These are phyloP conservation scores for Pangasius mekongensis DNA, from an alignment of 2,797 vertebrate species.

Conservation along the genomic window DNA sequence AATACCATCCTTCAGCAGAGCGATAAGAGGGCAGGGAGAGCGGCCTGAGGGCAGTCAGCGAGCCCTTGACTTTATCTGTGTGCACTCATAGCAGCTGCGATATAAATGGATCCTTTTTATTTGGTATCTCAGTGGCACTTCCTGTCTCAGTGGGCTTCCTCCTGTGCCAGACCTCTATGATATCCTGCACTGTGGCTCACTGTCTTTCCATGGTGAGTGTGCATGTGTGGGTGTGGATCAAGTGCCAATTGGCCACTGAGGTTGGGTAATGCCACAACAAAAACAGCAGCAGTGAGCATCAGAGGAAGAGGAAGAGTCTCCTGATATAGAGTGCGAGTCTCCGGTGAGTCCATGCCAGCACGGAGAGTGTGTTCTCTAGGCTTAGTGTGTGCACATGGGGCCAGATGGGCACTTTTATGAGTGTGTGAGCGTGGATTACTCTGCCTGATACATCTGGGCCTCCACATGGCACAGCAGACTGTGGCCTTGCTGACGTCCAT, in stretches of 20 bases:
- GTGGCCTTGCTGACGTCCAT: slow-evolving; percentile 70
- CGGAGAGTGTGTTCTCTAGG: slow-evolving; percentile 73
- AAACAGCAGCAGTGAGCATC: slow-evolving; percentile 66
- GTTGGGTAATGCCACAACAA: slow-evolving; percentile 83
- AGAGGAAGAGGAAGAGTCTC: slow-evolving; percentile 44
- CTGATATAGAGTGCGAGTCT: slow-evolving; percentile 30
- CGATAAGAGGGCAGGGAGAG: slow-evolving; percentile 45
- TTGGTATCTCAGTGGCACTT: slow-evolving; percentile 43
- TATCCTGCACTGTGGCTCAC: slow-evolving; percentile 27
- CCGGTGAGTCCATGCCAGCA: slow-evolving; percentile 51
- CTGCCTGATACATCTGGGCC: slow-evolving; percentile 93
- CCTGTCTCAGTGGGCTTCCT: slow-evolving; percentile 48
- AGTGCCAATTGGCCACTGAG: slow-evolving; percentile 56
- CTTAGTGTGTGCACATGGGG: slow-evolving; percentile 79
- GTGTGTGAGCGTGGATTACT: slow-evolving; percentile 90
- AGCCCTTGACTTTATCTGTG: slow-evolving; percentile 50
- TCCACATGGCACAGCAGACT: slow-evolving; percentile 90
- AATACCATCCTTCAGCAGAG: slow-evolving; percentile 36
- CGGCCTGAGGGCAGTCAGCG: slow-evolving; percentile 33
- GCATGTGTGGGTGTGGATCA: slow-evolving; percentile 29
- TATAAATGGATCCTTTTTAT: slow-evolving; percentile 51
- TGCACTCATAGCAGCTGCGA: slow-evolving; percentile 33
- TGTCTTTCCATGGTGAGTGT: slow-evolving; percentile 24
- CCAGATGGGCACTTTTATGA: slow-evolving; percentile 94
- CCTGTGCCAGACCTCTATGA: slow-evolving; percentile 24